Percentiles rank a stretch among this genome's conserved stretches.
Conservation (phyloP, 2,113 vertebrate genomes). For the Hiodon alosoides region DNA sequence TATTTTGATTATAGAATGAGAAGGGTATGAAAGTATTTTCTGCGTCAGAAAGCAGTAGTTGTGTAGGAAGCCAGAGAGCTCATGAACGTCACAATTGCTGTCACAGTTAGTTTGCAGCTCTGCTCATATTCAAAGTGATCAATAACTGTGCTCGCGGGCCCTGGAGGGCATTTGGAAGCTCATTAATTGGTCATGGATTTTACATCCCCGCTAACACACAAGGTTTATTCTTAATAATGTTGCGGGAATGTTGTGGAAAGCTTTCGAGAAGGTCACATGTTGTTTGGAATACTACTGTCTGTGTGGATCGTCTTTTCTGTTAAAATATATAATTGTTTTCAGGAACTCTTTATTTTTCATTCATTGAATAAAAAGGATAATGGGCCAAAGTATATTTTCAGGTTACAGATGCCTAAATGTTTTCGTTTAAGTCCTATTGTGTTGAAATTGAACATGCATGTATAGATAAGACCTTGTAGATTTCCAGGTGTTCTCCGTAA, state of each 20-base stretch:
- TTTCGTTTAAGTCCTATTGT: no score
- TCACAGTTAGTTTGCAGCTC: not conserved
- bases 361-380: no score
- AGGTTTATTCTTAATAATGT: not conserved
- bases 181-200: not conserved
- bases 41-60: not conserved
- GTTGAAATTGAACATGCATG: no score
- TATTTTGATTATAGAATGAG: not conserved
- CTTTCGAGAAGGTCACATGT: not conserved
- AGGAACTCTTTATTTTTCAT: not conserved
- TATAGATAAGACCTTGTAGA: no score
- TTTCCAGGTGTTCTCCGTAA: no score
- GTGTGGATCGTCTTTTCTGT: not conserved
- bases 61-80: not conserved
- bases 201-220: not conserved
- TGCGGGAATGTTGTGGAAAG: not conserved
- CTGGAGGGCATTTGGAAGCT: not conserved
- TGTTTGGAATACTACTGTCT: not conserved
- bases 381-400: no score
- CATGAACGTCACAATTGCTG: not conserved
- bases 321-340: not conserved
- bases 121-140: slow-evolving; percentile 1
- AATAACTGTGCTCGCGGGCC: not conserved
- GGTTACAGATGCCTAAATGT: no score
- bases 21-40: not conserved